A percentile compares a stretch with the other conserved stretches of the same genome.
Conservation (phyloP, 2,797 vertebrate genomes). For the Thripadectes ignobilis region DNA sequence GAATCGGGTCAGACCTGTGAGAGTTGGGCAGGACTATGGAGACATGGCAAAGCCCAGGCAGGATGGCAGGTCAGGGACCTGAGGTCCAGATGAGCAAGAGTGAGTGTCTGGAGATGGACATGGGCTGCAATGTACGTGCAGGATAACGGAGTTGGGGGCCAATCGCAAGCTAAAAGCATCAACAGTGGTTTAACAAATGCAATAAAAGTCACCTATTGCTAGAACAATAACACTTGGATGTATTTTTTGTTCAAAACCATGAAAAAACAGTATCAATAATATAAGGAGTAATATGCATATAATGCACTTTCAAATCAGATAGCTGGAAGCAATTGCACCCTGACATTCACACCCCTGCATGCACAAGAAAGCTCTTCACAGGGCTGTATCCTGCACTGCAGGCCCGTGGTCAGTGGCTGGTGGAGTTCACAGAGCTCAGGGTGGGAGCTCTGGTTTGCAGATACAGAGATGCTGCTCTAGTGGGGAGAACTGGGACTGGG, state of each 20-base stretch:
- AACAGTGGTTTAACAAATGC: not conserved
- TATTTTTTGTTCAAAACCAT: not conserved
- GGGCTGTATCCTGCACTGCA: not conserved
- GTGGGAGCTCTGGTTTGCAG: not conserved
- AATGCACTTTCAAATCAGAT: not conserved
- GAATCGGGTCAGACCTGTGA: accelerated
- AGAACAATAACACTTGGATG: not conserved
- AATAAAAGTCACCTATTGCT: not conserved
- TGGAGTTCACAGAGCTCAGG: not conserved
- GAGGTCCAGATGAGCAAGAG: not conserved
- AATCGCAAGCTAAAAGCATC: not conserved
- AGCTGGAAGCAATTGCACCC: not conserved
- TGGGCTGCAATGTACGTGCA: accelerated
- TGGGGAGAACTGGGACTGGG: not conserved
- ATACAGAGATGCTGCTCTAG: accelerated
- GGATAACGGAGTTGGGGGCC: not conserved
- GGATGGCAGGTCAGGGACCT: not conserved
- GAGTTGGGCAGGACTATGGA: not conserved
- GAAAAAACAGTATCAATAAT: not conserved
- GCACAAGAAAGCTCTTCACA: not conserved
- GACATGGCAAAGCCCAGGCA: accelerated
- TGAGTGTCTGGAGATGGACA: not conserved
- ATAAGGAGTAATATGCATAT: not conserved
- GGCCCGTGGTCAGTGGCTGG: accelerated
- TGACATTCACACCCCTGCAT: too few species aligned